Conservation (phyloP, 2,888 invertebrate genomes). For the Pilophorus perplexus region DNA sequence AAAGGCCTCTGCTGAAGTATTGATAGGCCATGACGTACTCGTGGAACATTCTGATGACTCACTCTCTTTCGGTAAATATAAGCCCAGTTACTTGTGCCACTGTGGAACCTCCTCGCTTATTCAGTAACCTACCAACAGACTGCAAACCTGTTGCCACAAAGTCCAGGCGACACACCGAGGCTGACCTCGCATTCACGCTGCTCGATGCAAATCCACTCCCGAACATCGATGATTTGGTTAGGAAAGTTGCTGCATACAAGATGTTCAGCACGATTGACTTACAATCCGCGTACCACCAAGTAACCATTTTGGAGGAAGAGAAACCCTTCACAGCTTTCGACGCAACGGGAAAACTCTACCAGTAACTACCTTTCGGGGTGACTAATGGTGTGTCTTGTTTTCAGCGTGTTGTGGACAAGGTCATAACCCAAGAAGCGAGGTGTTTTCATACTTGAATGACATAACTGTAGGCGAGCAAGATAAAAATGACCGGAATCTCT, state of each 20-base stretch:
- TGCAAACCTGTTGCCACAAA: too few relatives aligned
- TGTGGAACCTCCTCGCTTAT: too few relatives aligned
- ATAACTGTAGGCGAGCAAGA: background rate
- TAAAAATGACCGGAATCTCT: background rate
- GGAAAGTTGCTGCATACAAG: conserved; percentile 2
- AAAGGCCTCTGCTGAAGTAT: too few relatives aligned
- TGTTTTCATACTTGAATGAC: conserved; percentile 30
- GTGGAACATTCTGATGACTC: too few relatives aligned
- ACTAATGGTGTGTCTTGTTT: conserved; percentile 10
- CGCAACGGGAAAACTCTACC: conserved; percentile 11
- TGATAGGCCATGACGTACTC: too few relatives aligned
- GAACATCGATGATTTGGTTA: background rate
- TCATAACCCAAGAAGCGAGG: conserved; percentile 6
- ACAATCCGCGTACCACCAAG: conserved; percentile 16
- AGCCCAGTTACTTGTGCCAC: too few relatives aligned
- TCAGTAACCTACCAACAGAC: too few relatives aligned
- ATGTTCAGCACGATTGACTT: conserved; percentile 24
- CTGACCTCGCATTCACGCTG: too few relatives aligned
- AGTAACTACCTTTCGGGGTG: conserved; percentile 13
- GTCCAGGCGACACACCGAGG: too few relatives aligned
- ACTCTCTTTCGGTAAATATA: too few relatives aligned
- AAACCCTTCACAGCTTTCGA: conserved; percentile 15
- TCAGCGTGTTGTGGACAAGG: too few relatives aligned
- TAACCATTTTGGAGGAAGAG: background rate
- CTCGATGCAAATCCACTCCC: too few relatives aligned